Conservation (phyloP, 2,888 invertebrate genomes). For the Drosophila paracracens region DNA sequence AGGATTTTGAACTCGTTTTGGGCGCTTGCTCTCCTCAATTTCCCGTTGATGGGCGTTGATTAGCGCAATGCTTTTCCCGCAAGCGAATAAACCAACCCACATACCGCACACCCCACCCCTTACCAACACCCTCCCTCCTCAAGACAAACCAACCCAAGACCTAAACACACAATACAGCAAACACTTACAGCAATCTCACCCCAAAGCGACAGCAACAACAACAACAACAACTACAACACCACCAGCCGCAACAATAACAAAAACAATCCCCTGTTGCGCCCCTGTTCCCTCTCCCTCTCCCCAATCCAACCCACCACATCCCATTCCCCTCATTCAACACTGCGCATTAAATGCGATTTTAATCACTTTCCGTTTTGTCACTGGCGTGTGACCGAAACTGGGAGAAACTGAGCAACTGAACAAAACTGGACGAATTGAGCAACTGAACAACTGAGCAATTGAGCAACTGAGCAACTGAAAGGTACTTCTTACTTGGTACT, state of each 20-base stretch:
- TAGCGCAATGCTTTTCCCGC: conserved; percentile 50
- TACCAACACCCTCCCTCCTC: neutral
- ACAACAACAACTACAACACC: conserved; percentile 15
- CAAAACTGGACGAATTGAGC: neutral
- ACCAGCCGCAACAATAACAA: conserved; percentile 27
- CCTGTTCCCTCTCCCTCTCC: neutral
- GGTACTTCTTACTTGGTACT: neutral
- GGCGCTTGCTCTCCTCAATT: conserved; percentile 56
- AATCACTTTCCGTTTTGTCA: conserved; percentile 79
- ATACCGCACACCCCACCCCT: neutral
- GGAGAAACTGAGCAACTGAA: neutral
- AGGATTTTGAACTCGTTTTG: conserved; percentile 10
- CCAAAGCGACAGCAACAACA: conserved; percentile 17
- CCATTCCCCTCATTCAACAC: neutral
- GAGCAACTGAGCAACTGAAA: neutral
- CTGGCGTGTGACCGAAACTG: conserved; percentile 52
- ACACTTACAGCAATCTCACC: conserved; percentile 45
- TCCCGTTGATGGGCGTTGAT: conserved; percentile 71
- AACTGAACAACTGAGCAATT: neutral
- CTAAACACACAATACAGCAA: conserved; percentile 53
- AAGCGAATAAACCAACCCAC: conserved; percentile 10
- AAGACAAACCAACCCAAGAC: conserved; percentile 19
- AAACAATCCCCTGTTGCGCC: conserved; percentile 24
- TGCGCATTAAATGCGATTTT: conserved; percentile 79
- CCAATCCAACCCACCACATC: neutral